Percentiles rank a stretch among this genome's conserved stretches.
These are phyloP conservation scores for Incurvaria masculella DNA, from an alignment of 2,888 invertebrate species.

Conservation along the genomic window DNA sequence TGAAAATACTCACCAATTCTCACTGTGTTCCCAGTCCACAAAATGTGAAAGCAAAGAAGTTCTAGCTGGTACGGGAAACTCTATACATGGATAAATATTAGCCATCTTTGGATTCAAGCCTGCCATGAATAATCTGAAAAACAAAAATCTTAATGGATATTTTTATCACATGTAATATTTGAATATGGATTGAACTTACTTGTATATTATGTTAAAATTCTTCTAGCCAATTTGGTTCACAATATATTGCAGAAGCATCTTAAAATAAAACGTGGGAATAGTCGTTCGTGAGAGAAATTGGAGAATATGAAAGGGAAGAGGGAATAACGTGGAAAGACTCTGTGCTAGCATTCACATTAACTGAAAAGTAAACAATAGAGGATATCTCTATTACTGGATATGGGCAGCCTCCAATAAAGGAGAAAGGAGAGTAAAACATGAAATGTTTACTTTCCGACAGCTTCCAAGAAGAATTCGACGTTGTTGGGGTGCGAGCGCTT, in stretches of 20 bases:
- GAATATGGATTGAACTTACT: constrained; percentile 1
- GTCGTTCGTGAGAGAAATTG: too few species aligned
- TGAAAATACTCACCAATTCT: constrained; percentile 50
- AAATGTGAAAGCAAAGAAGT: constrained; percentile 80
- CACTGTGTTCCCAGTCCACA: constrained; percentile 80
- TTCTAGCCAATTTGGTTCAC: too few species aligned
- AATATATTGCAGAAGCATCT: too few species aligned
- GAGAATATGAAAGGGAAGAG: too few species aligned
- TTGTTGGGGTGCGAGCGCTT: constrained; percentile 64
- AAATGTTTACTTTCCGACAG: constrained; percentile 62
- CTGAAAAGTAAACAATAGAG: too few species aligned
- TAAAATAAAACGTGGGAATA: too few species aligned
- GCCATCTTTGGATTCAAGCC: constrained; percentile 70
- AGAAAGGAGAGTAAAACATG: too few species aligned
- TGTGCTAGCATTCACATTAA: too few species aligned
- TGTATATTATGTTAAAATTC: too few species aligned
- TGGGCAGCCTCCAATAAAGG: too few species aligned
- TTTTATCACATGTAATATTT: not conserved
- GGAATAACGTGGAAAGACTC: too few species aligned
- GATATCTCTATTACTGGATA: too few species aligned
- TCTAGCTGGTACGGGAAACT: constrained; percentile 79
- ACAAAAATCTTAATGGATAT: not conserved
- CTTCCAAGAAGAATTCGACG: constrained; percentile 51
- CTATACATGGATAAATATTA: constrained; percentile 67
- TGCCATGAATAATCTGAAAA: constrained; percentile 64